Evolutionary conservation across 2,888 invertebrate genomes (phyloP).

Genomic region (Myathropa florea): DNA sequence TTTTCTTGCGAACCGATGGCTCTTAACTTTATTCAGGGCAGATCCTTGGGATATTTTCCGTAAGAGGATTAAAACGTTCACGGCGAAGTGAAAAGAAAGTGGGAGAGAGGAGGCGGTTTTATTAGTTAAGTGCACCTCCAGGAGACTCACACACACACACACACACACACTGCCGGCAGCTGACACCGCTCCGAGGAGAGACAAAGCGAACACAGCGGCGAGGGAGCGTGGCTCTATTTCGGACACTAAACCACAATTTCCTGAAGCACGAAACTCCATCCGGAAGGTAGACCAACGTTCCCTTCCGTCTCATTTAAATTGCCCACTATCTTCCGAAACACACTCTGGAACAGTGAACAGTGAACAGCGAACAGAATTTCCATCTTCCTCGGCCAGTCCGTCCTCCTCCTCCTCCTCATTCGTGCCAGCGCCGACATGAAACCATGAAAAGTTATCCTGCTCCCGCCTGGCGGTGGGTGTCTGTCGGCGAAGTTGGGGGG

Average conservation of each 20-base stretch:
- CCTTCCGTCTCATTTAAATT: slow-evolving; percentile 64
- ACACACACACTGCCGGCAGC: no score
- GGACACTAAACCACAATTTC: slow-evolving; percentile 70
- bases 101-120: neutral
- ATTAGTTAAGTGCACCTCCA: slow-evolving; percentile 62
- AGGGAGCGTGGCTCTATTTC: slow-evolving; percentile 62
- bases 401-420: neutral
- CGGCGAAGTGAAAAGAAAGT: no score
- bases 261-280: slow-evolving; percentile 68
- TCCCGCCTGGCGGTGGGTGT: neutral
- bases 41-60: neutral
- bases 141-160: no score
- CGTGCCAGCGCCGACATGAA: slow-evolving; percentile 18
- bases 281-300: slow-evolving; percentile 51
- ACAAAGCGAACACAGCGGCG: neutral
- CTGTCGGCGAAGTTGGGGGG: neutral
- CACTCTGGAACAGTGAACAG: neutral
- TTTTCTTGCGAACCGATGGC: neutral
- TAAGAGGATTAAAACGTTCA: no score
- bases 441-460: slow-evolving; percentile 57
- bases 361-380: slow-evolving; percentile 26
- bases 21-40: neutral
- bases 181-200: slow-evolving; percentile 45
- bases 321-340: slow-evolving; percentile 69
- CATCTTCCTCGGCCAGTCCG: slow-evolving; percentile 32